phyloP scores from a whole-genome alignment of 2,113 vertebrate genomes.

The Alosa alosa region DNA sequence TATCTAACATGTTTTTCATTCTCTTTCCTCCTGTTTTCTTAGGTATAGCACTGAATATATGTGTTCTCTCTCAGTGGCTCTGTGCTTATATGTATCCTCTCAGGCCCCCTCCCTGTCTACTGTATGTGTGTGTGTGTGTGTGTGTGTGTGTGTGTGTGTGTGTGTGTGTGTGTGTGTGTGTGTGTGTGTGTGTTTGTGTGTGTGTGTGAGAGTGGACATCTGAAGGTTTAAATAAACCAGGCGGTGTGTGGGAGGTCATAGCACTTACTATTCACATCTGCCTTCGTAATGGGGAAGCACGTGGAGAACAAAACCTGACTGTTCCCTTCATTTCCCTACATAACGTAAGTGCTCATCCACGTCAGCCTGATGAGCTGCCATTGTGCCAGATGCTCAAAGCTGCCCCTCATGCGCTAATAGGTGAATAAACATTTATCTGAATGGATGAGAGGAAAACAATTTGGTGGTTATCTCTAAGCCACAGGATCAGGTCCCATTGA shows the following conservation, averaged over 20 bases:
- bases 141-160: slow-evolving; percentile 34
- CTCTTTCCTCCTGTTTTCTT: neutral
- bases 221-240: slow-evolving; percentile 21
- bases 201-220: slow-evolving; percentile 8
- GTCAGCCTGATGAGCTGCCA: neutral
- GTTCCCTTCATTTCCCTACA: slow-evolving; percentile 35
- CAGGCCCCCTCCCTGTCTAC: neutral
- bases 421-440: neutral
- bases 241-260: slow-evolving; percentile 37
- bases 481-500: neutral
- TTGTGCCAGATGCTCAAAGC: neutral
- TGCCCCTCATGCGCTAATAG: neutral
- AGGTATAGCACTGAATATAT: neutral
- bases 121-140: neutral
- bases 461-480: neutral
- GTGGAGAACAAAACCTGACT: slow-evolving; percentile 47
- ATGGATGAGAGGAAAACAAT: slow-evolving; percentile 4
- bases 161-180: slow-evolving; percentile 33
- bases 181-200: neutral
- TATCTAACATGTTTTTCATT: neutral
- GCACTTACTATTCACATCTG: slow-evolving; percentile 54
- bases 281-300: slow-evolving; percentile 44
- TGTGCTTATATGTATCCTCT: neutral
- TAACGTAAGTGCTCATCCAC: neutral
- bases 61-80: neutral